Conservation (phyloP, 1,140 invertebrate species). For the Whitmania pigra region DNA sequence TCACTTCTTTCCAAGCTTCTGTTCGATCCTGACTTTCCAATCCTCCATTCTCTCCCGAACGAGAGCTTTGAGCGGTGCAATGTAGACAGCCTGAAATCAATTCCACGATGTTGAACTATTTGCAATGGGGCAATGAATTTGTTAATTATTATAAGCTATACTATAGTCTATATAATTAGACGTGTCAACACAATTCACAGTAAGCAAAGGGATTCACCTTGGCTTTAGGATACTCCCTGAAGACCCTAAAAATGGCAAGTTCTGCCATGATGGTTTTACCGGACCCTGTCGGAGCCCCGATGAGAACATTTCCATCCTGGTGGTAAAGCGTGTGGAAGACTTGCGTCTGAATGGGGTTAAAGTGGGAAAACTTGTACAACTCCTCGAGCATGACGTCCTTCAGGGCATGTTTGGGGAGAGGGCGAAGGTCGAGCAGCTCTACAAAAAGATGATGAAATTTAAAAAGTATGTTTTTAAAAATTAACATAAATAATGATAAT, state of each 20-base stretch:
- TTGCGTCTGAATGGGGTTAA: slow-evolving; percentile 98
- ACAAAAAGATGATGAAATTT: slow-evolving; percentile 26
- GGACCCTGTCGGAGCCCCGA: slow-evolving; percentile 94
- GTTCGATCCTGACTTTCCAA: slow-evolving; percentile 79
- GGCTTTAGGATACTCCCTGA: slow-evolving; percentile 63
- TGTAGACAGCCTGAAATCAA: slow-evolving; percentile 64
- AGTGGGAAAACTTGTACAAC: slow-evolving; percentile 82
- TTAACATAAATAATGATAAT: background rate
- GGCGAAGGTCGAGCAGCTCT: slow-evolving; percentile 79
- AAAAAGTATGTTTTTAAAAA: slow-evolving; percentile 10
- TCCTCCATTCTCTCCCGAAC: slow-evolving; percentile 90
- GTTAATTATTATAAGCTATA: no score
- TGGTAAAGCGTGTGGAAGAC: slow-evolving; percentile 93
- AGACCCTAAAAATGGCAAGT: slow-evolving; percentile 87
- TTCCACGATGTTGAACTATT: slow-evolving; percentile 10
- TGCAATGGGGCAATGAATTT: background rate
- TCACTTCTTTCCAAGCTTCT: slow-evolving; percentile 55
- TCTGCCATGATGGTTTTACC: slow-evolving; percentile 98
- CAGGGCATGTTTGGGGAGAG: slow-evolving; percentile 69
- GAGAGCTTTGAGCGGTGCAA: slow-evolving; percentile 92
- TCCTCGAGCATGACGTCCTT: slow-evolving; percentile 62
- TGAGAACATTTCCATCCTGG: slow-evolving; percentile 79
- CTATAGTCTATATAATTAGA: no score
- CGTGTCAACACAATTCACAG: no score
- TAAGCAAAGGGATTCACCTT: slow-evolving; percentile 51